These are phyloP conservation scores for Pogonocichla stellata DNA, from an alignment of 2,113 vertebrate genomes.

Conservation along the genomic window DNA sequence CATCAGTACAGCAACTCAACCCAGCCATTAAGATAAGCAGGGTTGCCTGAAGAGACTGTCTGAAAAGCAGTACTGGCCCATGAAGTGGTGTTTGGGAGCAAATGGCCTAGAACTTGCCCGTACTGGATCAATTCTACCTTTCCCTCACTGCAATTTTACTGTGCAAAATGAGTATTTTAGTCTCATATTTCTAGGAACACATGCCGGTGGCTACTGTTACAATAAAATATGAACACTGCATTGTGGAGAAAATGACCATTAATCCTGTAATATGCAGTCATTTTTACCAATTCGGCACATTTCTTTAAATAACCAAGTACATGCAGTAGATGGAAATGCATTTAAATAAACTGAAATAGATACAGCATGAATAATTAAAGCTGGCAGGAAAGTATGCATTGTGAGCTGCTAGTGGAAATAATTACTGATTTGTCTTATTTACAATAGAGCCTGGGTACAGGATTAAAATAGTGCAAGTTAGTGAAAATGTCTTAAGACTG, in stretches of 20 bases:
- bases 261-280: conserved; percentile 55
- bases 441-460: background rate
- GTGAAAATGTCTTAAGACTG: conserved; percentile 25
- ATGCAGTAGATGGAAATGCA: conserved; percentile 20
- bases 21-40: background rate
- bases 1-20: background rate
- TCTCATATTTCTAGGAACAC: conserved; percentile 49
- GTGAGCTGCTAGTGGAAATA: conserved; percentile 29
- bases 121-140: background rate
- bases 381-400: conserved; percentile 31
- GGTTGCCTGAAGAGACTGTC: background rate
- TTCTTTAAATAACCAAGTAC: conserved; percentile 49
- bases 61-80: background rate
- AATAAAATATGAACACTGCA: conserved; percentile 57
- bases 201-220: conserved; percentile 48
- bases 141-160: background rate
- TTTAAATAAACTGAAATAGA: conserved; percentile 59
- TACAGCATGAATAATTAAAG: conserved; percentile 69
- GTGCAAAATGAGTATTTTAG: conserved; percentile 42
- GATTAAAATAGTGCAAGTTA: conserved; percentile 31
- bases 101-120: background rate
- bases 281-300: conserved; percentile 35
- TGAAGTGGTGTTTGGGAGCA: background rate
- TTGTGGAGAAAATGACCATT: conserved; percentile 47
- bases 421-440: conserved; percentile 62